phyloP scores from a whole-genome alignment of 2,113 vertebrate genomes.

The Apteryx owenii region DNA sequence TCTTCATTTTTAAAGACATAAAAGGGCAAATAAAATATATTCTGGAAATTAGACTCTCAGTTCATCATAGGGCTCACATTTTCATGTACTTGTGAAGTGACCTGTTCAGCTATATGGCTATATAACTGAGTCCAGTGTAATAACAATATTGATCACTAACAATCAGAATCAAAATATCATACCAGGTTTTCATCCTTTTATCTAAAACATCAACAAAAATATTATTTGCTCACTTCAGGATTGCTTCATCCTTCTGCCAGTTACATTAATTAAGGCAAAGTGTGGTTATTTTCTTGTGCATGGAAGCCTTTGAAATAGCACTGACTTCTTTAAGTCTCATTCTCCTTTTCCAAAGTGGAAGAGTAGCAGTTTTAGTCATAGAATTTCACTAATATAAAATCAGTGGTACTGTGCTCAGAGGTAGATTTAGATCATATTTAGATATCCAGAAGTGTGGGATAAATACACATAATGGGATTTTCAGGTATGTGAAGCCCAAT shows the following conservation, averaged over 20 bases:
- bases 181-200: background rate
- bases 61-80: background rate
- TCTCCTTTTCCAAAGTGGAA: background rate
- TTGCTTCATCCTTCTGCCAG: constrained; percentile 15
- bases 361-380: background rate
- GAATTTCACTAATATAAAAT: background rate
- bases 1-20: background rate
- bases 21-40: background rate
- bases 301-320: background rate
- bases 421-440: background rate
- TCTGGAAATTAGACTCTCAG: background rate
- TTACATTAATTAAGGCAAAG: background rate
- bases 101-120: background rate
- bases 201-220: background rate
- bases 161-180: background rate
- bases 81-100: background rate
- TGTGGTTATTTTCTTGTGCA: background rate
- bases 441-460: background rate
- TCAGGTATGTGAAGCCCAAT: background rate
- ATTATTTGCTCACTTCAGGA: background rate
- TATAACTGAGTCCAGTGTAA: background rate
- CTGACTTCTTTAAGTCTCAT: background rate
- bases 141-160: background rate
- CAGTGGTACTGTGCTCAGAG: background rate
- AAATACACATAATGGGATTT: constrained; percentile 13